Evolutionary conservation across 2,113 vertebrate species (phyloP).

Genomic region (Mobula birostris): DNA sequence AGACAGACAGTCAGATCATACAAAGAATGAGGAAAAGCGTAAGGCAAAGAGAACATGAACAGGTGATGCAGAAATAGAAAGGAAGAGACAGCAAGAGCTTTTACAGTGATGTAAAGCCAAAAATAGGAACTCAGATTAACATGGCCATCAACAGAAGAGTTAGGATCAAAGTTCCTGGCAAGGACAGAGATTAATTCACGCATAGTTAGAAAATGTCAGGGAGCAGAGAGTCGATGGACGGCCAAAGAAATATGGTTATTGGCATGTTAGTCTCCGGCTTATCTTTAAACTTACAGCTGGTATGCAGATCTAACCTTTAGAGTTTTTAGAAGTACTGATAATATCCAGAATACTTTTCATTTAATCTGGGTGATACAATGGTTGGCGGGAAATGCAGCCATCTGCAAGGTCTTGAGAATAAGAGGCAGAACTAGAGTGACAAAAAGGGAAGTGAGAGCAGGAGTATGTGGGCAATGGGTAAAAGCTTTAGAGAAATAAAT

Average conservation of each 20-base stretch:
- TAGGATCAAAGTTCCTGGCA: background rate
- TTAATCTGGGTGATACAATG: slow-evolving; percentile 5
- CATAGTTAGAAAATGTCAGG: slow-evolving; percentile 18
- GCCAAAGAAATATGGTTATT: background rate
- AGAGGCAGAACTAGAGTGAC: background rate
- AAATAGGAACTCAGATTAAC: background rate
- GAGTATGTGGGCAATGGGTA: background rate
- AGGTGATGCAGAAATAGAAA: background rate
- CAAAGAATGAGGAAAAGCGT: slow-evolving; percentile 14
- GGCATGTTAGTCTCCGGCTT: background rate
- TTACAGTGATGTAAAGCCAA: background rate
- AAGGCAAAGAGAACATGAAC: background rate
- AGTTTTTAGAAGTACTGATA: slow-evolving; percentile 6
- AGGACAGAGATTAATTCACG: slow-evolving; percentile 2
- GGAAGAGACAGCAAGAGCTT: background rate
- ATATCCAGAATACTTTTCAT: slow-evolving; percentile 25
- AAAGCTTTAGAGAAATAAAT: background rate
- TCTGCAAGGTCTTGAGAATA: background rate
- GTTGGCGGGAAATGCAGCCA: background rate
- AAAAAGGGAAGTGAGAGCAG: background rate
- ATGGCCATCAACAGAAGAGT: background rate
- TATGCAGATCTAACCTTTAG: background rate
- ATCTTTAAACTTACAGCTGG: background rate
- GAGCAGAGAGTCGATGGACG: background rate
- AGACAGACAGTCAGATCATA: slow-evolving; percentile 28